Evolutionary conservation across 2,113 vertebrate species (phyloP).

Genomic region (Oostethus manadensis): DNA sequence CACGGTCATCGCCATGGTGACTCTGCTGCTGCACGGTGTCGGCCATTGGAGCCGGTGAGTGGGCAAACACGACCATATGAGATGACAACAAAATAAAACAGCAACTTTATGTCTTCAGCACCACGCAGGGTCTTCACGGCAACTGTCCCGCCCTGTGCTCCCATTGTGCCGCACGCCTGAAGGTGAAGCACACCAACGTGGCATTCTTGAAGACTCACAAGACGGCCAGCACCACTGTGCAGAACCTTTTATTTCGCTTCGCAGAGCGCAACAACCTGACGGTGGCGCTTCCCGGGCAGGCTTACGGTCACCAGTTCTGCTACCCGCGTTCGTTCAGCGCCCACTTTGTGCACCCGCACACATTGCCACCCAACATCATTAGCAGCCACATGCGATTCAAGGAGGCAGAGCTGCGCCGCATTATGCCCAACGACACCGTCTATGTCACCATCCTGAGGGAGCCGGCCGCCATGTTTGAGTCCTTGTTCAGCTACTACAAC

Average conservation of each 20-base stretch:
- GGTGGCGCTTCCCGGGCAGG: constrained; percentile 76
- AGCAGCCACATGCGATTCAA: constrained; percentile 83
- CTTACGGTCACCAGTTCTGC: constrained; percentile 83
- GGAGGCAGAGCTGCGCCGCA: constrained; percentile 63
- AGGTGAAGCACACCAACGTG: constrained; percentile 75
- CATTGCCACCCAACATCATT: constrained; percentile 72
- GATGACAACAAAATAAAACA: neutral
- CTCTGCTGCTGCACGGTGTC: constrained; percentile 79
- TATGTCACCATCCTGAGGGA: constrained; percentile 83
- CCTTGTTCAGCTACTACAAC: constrained; percentile 83
- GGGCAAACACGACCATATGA: neutral
- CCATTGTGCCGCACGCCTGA: constrained; percentile 34
- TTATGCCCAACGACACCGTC: constrained; percentile 79
- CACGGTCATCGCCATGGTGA: constrained; percentile 72
- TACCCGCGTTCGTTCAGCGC: constrained; percentile 77
- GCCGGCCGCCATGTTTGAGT: constrained; percentile 83
- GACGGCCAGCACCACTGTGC: constrained; percentile 82
- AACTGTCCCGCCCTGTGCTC: constrained; percentile 49
- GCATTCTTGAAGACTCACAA: constrained; percentile 89
- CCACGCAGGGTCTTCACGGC: constrained; percentile 62
- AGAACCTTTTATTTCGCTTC: constrained; percentile 86
- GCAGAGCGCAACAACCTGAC: constrained; percentile 82
- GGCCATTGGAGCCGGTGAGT: constrained; percentile 78
- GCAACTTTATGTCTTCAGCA: constrained; percentile 54
- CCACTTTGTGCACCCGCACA: constrained; percentile 79